Evolutionary conservation across 2,113 vertebrate species (phyloP), one percentile per base, ranked within the genome.

Genomic region (Tragelaphus strepsiceros): DNA sequence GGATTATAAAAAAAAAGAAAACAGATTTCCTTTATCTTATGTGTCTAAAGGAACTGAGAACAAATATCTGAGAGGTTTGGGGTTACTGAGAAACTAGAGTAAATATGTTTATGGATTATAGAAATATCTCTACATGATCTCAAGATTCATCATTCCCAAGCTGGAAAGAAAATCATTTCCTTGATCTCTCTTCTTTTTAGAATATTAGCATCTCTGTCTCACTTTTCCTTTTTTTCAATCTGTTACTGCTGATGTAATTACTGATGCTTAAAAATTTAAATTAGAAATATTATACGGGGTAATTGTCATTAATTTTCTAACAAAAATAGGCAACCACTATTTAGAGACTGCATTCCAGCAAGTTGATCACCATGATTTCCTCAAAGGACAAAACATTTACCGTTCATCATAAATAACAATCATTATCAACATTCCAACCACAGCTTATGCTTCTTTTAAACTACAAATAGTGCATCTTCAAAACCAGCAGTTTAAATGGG

Each of bases 391-490:
- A 74, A 82, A 54, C 15, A 80, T 95, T 8, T 94, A 93, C 3
- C 15, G 5, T 88, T 96, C 85, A 90, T 90, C 0, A 97, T 61
- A 94, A 81, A 71, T 51, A 92, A 61, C 19, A 80, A 17, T 87
- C 28, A 64, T 53, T 89, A 83, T 84, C n/a, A 96, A 53, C 56
- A 87, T 39, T 95, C 51, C 58, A 94, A 74, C 9, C 15, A 81
- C 7, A 62, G 61, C 12, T 61, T 54, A 95, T 35, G 67, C 30
- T 74, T 97, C 87, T 85, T 97, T 93, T 82, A 91, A 96, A 97
- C 22, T 91, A 96, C 84, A 96, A 93, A 97, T 93, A 97, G 14
- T 93, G 81, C 64, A 90, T 93, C 83, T 96, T 93, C 83, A 93
- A 54, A 88, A 94, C 46, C 46, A 96, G 89, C 35, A 81, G 61